Conservation (phyloP, 2,888 invertebrate species). For the Phragmatobia fuliginosa region DNA sequence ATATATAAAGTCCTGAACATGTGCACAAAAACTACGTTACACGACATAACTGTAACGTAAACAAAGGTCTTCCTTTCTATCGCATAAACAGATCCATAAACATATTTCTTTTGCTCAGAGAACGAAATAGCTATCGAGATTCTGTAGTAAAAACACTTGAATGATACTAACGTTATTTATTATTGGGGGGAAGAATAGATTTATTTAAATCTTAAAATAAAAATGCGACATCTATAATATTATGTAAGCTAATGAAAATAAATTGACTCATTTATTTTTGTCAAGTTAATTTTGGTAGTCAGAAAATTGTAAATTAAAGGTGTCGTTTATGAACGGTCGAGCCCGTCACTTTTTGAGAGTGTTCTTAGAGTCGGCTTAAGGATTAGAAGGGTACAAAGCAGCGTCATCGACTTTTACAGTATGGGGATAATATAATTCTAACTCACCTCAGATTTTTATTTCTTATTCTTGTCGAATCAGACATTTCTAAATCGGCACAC, state of each 20-base stretch:
- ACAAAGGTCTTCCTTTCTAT: conserved; percentile 49
- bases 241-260: conserved; percentile 14
- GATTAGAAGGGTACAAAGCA: conserved; percentile 16
- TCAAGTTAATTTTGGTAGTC: conserved; percentile 14
- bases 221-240: conserved; percentile 8
- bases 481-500: background rate
- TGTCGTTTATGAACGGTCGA: conserved; percentile 16
- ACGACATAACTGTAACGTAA: conserved; percentile 44
- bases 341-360: conserved; percentile 10
- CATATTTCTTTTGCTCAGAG: conserved; percentile 52
- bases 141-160: conserved; percentile 52
- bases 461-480: background rate
- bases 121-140: conserved; percentile 51
- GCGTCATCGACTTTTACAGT: conserved; percentile 12
- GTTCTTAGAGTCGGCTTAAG: conserved; percentile 9
- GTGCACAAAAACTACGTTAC: conserved; percentile 32
- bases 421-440: conserved; percentile 8
- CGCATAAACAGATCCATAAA: conserved; percentile 54
- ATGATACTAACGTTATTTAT: conserved; percentile 53
- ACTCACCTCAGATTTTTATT: conserved; percentile 4
- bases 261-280: conserved; percentile 15
- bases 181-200: conserved; percentile 47
- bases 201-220: conserved; percentile 41
- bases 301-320: conserved; percentile 22
- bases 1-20: too few relatives aligned